Base-by-base conservation (phyloP, 2,797 vertebrate genomes). In the Agapornis canus region DNA sequence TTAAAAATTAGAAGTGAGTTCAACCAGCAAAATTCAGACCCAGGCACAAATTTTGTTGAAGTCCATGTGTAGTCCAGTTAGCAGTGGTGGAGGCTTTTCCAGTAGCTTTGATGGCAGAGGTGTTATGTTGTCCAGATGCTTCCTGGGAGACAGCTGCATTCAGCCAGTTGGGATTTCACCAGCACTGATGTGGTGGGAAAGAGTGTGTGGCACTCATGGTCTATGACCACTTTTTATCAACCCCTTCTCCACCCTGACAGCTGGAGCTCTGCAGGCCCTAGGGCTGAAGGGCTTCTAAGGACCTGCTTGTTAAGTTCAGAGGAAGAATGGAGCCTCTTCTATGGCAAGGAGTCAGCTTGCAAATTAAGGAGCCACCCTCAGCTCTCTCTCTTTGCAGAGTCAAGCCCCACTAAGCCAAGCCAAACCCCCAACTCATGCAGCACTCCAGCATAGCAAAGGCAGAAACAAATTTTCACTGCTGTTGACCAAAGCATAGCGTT, bases 381-480 rank as follows among this genome's bases (percentile, higher is more conserved):
- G 29, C 17, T 49, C 3, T 0, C 19, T 47, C 18, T 35, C n/a
- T 54, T 49, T 80, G 54, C 12, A 79, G 49, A 63, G 14, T 25
- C 18, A 31, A 85, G 66, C 7, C 22, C 25, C 5, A 5, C 35
- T 17, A 65, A 71, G 37, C 73, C 27, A 51, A 77, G 27, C 3
- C 22, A 59, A 86, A 49, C 22, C 68, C 49, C 21, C 0, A 0
- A 7, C 5, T 65, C 1, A 0, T 0, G 0, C 26, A 80, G 32
- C 18, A 13, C 27, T 80, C 40, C 51, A 90, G 78, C 43, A 92
- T 91, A 93, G 72, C 89, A 84, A 92, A 94, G 56, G 23, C 39
- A 78, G 27, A 90, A 89, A 71, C 52, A 70, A 45, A 37, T 86
- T 95, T 86, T 90, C 83, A 63, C 90, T 79, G 47, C 31, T 48